phyloP scores from a whole-genome alignment of 2,888 invertebrate species.

The Platycheirus rosarum region DNA sequence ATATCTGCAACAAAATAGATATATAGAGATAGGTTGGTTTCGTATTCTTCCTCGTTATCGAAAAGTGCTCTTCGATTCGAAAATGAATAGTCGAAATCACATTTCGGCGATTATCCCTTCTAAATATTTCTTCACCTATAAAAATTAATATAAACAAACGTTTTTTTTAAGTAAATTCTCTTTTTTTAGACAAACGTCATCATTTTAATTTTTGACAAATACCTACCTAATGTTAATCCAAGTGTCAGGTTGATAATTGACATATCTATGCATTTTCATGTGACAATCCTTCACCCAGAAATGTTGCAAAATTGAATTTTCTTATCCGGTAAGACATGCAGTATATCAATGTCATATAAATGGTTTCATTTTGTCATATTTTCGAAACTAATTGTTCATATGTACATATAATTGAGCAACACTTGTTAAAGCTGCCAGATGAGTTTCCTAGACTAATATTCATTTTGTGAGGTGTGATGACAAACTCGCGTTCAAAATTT shows the following conservation, averaged over 20 bases:
- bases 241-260: conserved; percentile 4
- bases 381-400: background rate
- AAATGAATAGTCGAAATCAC: no score
- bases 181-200: no score
- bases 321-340: background rate
- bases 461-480: conserved; percentile 2
- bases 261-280: conserved; percentile 3
- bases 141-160: no score
- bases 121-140: no score
- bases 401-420: no score
- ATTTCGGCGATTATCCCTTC: no score
- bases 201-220: conserved; percentile 11
- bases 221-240: no score
- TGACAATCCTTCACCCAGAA: background rate
- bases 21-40: no score
- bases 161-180: no score
- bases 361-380: background rate
- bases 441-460: background rate
- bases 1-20: no score
- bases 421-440: background rate
- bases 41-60: no score
- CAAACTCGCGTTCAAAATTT: conserved; percentile 41
- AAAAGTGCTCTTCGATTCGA: no score
- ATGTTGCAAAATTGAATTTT: background rate
- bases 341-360: conserved; percentile 14